Base-by-base conservation (phyloP, 2,113 vertebrate genomes). In the Coryphaenoides rupestris region DNA sequence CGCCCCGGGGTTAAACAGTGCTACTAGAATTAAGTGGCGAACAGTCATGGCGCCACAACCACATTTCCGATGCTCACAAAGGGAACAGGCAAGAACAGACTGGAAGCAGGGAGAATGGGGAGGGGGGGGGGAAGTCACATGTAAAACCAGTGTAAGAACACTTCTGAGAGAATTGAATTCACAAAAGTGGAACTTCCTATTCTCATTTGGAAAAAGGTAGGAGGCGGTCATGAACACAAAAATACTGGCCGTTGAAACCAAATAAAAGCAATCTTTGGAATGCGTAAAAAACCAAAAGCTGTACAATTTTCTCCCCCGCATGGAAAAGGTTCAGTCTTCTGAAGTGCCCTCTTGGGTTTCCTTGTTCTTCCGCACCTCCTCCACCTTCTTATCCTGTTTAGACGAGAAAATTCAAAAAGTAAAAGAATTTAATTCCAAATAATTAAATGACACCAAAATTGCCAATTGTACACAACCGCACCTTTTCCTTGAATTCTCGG, bases 321-420 rank as follows among this genome's bases (percentile, higher is more conserved):
- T 19, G 84, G 71, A 72, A 66, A 77, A 62, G 74, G 65, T 78
- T 95, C 91, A 77, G 82, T 93, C 90, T 70, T 95, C 94, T 26
- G 90, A 72, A 47, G 68, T 62, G 23, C 69, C 90, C 4, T 96
- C 95, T 94, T 97, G 98, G 89, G 90, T 93, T 80, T 98, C 97
- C 92, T 96, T 98, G 87, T 95, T 96, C 92, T 95, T 98, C 72
- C 97, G 87, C 16, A 98, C 95, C 77, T 98, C 97, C 83, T 98
- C 97, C 24, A 95, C 72, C 56, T 98, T 96, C 91, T 98, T 98
- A 84, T 98, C 97, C 97, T 99, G 62, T 4, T 73, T 66, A 45
- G 4, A 7, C 16, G 1, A 47, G 21, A 26, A 3, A 6, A 9
- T 40, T 40, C 1, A 19, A 2, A 50, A 13, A 45, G 52, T 7